phyloP scores from a whole-genome alignment of 2,113 vertebrate species.

The Ptilorrhoa leucosticta region DNA sequence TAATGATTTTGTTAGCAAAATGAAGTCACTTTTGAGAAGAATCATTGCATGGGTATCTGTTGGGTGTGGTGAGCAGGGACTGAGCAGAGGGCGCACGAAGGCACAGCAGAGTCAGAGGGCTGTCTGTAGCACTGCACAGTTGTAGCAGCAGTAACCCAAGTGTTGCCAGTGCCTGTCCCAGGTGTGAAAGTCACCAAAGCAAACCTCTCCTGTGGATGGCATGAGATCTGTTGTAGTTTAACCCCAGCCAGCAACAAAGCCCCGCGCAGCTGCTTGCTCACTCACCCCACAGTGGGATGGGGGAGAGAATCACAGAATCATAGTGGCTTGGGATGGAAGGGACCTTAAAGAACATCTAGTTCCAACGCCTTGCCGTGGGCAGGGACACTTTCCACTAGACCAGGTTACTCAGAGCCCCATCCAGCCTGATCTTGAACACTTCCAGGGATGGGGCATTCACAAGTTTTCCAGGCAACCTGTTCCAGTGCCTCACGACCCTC shows the following conservation, averaged over 20 bases:
- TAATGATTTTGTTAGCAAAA: neutral
- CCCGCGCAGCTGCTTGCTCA: neutral
- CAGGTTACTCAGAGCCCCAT: neutral
- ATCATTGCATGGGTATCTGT: rapidly evolving
- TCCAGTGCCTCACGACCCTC: neutral
- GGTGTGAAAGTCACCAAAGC: neutral
- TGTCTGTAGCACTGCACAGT: rapidly evolving
- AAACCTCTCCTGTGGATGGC: neutral
- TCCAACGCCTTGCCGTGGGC: neutral
- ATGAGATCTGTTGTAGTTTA: neutral
- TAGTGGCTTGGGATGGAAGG: neutral
- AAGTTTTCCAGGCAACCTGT: neutral
- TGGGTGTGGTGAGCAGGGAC: neutral
- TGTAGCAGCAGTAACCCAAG: neutral
- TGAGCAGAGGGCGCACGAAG: rapidly evolving
- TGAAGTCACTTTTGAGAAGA: neutral
- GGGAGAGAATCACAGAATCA: neutral
- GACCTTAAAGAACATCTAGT: neutral
- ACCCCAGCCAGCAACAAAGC: neutral
- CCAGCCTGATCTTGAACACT: neutral
- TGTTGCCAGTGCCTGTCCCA: rapidly evolving
- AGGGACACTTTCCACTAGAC: neutral
- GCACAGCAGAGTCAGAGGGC: neutral
- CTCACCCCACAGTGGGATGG: neutral
- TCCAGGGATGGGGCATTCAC: neutral